These are phyloP conservation scores for Autographa pulchrina DNA, from an alignment of 2,888 invertebrate genomes.

Conservation along the genomic window DNA sequence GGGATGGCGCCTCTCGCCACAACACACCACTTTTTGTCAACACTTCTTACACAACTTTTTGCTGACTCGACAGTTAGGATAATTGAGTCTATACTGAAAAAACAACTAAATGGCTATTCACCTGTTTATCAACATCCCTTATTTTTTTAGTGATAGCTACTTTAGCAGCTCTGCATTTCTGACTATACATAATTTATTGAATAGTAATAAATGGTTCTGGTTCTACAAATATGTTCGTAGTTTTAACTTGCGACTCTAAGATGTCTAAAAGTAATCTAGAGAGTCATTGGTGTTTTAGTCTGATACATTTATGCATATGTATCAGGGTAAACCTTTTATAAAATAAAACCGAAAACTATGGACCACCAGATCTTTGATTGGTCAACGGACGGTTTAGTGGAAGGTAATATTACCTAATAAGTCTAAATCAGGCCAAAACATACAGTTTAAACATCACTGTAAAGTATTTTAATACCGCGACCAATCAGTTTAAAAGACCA, in stretches of 20 bases:
- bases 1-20: conserved; percentile 50
- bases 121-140: conserved; percentile 4
- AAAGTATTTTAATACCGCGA: neutral
- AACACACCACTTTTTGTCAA: conserved; percentile 35
- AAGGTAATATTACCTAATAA: neutral
- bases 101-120: neutral
- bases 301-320: no score
- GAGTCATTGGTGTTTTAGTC: no score
- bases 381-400: no score
- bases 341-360: no score
- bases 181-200: neutral
- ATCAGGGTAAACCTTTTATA: no score
- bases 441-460: neutral
- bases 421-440: neutral
- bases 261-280: no score
- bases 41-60: conserved; percentile 8
- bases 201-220: no score
- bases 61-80: neutral
- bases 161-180: neutral
- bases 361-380: no score
- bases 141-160: neutral
- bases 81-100: conserved; percentile 4
- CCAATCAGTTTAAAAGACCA: neutral
- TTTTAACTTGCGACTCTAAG: no score
- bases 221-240: no score